These are phyloP conservation scores for Mamestra brassicae DNA, from an alignment of 2,888 invertebrate species.

Conservation along the genomic window DNA sequence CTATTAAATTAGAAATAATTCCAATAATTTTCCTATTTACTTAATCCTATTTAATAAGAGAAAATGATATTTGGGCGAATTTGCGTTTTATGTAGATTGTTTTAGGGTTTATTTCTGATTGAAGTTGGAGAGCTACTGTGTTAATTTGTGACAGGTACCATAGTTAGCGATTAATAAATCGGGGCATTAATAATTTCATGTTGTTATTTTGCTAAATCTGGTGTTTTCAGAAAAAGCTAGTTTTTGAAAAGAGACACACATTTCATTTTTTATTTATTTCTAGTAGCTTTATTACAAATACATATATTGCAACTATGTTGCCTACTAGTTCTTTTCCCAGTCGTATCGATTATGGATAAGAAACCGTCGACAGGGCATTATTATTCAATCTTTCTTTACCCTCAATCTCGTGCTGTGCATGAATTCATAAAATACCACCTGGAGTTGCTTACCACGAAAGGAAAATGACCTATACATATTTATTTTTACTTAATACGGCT, in stretches of 20 bases:
- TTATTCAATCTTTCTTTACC: constrained; percentile 38
- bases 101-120: constrained; percentile 27
- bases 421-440: constrained; percentile 58
- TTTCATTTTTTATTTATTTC: background rate
- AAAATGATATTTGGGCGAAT: background rate
- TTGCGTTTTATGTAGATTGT: background rate
- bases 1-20: constrained; percentile 49
- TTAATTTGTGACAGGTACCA: constrained; percentile 18
- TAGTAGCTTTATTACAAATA: background rate
- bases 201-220: background rate
- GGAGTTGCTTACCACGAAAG: constrained; percentile 40
- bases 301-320: constrained; percentile 23
- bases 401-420: constrained; percentile 47
- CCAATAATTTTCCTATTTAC: constrained; percentile 47
- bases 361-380: constrained; percentile 32
- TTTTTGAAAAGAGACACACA: background rate
- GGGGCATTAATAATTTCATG: background rate
- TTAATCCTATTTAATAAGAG: constrained; percentile 27
- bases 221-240: no score
- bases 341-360: constrained; percentile 6
- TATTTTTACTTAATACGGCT: constrained; percentile 54
- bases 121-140: background rate
- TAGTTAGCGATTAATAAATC: constrained; percentile 24
- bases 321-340: background rate
- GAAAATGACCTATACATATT: constrained; percentile 60